Evolutionary conservation across 2,113 vertebrate species (phyloP), one percentile per base, ranked within the genome.

Genomic region (Calonectris borealis): DNA sequence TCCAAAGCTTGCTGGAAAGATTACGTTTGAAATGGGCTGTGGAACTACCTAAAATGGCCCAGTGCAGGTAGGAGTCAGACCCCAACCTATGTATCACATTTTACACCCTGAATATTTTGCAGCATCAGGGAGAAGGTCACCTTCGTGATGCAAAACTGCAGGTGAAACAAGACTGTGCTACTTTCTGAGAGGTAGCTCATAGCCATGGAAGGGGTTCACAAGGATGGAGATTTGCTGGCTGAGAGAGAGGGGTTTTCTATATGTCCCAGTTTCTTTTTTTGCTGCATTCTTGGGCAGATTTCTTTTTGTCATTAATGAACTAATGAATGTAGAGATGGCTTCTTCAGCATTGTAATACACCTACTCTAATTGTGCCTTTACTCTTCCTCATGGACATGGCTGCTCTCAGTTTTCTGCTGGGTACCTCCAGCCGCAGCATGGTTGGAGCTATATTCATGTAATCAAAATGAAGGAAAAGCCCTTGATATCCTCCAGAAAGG

Each of bases 361-460:
- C n/a, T 34, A 5, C 32, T 13, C 7, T 71, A n/a, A 34, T 1
- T 24, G 13, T 24, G 7, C 26, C 68, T 57, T 48, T 48, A 14
- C n/a, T 79, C 46, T 12, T 60, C 24, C 29, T n/a, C 9, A 2
- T 3, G 49, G 58, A 36, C 0, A 0, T 57, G 18, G 24, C 40
- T 95, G 32, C 61, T 89, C 48, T 72, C n/a, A 29, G 11, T 48
- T 77, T 68, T 65, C 52, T 72, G 29, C 32, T 38, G 34, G 16
- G 14, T 61, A 13, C 8, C 13, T 85, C 44, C 49, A 42, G 24
- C 4, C 0, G 0, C 2, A 6, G 10, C 19, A 3, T 22, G 9
- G 42, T 6, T 79, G 77, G 51, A 91, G 9, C 31, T 46, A 3
- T 18, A 48, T 11, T 58, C 13, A 3, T 27, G 49, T 21, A 79